Percentiles rank a stretch among this genome's conserved stretches.
Evolutionary conservation across 2,888 invertebrate species (phyloP).

Genomic region (Campoletis raptor): DNA sequence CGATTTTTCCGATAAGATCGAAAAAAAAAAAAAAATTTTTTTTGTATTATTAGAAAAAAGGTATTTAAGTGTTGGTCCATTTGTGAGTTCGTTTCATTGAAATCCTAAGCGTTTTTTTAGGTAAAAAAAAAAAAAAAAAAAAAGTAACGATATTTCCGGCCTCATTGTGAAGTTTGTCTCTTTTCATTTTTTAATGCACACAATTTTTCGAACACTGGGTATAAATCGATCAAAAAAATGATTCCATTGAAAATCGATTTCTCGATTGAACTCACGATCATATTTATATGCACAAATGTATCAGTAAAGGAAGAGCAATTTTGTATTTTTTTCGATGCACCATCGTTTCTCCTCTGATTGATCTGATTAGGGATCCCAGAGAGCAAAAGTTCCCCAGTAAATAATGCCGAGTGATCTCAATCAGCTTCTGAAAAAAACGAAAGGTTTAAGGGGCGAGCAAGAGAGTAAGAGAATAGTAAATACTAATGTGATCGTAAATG

Average conservation of each 20-base stretch:
- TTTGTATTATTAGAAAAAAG: neutral
- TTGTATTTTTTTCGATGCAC: conserved; percentile 73
- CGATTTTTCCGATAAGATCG: conserved; percentile 34
- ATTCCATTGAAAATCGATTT: conserved; percentile 75
- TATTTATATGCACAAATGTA: neutral
- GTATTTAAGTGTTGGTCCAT: neutral
- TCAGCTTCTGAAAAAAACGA: conserved; percentile 84
- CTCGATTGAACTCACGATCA: conserved; percentile 81
- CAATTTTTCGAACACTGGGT: neutral
- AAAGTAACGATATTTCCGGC: neutral
- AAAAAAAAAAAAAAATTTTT: neutral
- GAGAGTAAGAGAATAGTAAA: conserved; percentile 10
- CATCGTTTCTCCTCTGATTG: conserved; percentile 82
- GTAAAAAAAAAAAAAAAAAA: neutral
- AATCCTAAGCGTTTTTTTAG: neutral
- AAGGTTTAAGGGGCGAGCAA: conserved; percentile 66
- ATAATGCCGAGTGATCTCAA: conserved; percentile 83
- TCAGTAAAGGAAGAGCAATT: neutral
- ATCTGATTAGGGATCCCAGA: conserved; percentile 82
- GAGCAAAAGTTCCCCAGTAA: conserved; percentile 80
- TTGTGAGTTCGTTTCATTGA: neutral
- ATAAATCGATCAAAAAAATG: neutral
- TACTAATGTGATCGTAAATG: conserved; percentile 45
- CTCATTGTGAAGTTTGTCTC: neutral
- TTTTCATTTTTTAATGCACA: neutral